These are phyloP conservation scores for Drosophila sechellia DNA, from an alignment of 1,140 invertebrate genomes.

Conservation along the genomic window DNA sequence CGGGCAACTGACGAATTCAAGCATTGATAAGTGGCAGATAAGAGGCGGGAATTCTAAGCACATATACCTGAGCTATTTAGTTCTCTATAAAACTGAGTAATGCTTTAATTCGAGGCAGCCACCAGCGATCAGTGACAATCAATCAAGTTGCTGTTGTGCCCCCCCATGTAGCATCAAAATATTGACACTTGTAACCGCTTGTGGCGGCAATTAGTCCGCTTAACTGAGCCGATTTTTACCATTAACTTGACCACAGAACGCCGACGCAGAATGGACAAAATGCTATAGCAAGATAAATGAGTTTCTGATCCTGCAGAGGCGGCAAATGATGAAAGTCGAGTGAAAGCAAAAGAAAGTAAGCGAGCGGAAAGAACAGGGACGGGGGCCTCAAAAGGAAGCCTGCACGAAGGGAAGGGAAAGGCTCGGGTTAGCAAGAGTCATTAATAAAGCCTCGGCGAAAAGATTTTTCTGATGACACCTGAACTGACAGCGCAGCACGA, in stretches of 20 bases:
- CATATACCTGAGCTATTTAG: background rate
- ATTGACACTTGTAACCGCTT: constrained; percentile 76
- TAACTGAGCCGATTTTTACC: constrained; percentile 47
- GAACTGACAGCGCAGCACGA: constrained; percentile 71
- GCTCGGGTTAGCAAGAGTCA: constrained; percentile 61
- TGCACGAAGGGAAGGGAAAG: constrained; percentile 45
- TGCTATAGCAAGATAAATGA: constrained; percentile 63
- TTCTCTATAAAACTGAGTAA: background rate
- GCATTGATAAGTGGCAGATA: constrained; percentile 44
- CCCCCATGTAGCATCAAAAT: constrained; percentile 60
- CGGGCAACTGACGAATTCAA: constrained; percentile 9
- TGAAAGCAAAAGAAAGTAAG: constrained; percentile 69
- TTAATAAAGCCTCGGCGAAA: constrained; percentile 76
- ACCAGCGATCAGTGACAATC: constrained; percentile 18
- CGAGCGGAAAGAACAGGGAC: constrained; percentile 36
- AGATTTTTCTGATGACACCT: constrained; percentile 80
- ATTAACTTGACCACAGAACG: constrained; percentile 63
- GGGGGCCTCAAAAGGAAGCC: constrained; percentile 23
- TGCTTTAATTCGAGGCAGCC: background rate
- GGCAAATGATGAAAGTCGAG: constrained; percentile 64
- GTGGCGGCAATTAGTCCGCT: constrained; percentile 72
- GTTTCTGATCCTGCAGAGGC: constrained; percentile 64
- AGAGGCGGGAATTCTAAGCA: constrained; percentile 12
- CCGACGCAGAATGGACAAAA: constrained; percentile 20
- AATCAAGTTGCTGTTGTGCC: constrained; percentile 31